A percentile compares a stretch with the other conserved stretches of the same genome.
Conservation (phyloP, 2,797 vertebrate species). For the Threskiornis aethiopicus region DNA sequence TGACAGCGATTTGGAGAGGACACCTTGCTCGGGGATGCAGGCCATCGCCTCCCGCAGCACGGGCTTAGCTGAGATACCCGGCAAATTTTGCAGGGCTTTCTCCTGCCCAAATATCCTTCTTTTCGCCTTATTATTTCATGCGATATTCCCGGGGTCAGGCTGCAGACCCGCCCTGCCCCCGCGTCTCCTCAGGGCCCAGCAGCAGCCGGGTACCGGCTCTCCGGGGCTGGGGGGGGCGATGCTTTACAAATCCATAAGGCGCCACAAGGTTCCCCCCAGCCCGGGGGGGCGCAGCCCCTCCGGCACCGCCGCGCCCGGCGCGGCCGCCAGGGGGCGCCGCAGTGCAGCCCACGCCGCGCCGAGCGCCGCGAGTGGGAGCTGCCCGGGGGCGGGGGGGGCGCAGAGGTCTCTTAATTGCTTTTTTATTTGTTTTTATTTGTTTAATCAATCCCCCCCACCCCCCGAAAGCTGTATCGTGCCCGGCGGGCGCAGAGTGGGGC, state of each 20-base stretch:
- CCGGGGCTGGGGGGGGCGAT: background rate
- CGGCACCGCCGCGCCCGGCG: too few relatives aligned
- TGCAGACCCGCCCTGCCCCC: too few relatives aligned
- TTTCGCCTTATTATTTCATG: background rate
- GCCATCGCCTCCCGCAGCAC: background rate
- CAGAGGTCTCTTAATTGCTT: too few relatives aligned
- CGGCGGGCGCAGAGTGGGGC: background rate
- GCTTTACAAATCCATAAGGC: background rate
- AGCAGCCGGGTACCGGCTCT: too few relatives aligned
- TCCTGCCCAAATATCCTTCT: too few relatives aligned
- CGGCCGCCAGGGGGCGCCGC: background rate
- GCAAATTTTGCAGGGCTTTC: background rate
- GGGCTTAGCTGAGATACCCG: background rate
- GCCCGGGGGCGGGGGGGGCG: background rate
- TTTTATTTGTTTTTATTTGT: too few relatives aligned
- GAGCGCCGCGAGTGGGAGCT: background rate
- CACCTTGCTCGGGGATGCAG: background rate
- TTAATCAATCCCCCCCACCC: background rate
- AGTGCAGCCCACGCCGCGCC: background rate
- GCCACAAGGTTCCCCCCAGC: background rate
- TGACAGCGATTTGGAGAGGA: background rate
- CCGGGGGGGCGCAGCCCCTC: too few relatives aligned
- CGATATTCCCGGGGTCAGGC: background rate
- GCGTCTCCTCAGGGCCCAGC: background rate
- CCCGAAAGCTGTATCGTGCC: background rate